Evolutionary conservation across 2,797 vertebrate species (phyloP).

Genomic region (Gymnoscopelus braueri): DNA sequence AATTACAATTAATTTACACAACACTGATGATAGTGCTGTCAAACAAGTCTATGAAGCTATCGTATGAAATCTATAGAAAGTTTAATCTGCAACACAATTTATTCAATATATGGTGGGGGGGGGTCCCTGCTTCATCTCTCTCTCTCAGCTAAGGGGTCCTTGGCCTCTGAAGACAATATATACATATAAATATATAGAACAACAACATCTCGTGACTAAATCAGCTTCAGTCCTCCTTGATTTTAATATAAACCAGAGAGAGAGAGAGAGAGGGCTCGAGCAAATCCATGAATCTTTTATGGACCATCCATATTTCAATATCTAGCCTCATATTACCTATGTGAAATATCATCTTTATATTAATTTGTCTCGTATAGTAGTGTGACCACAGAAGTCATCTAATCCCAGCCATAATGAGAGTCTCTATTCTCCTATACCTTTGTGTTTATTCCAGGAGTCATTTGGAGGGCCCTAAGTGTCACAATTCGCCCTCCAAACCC

Average conservation of each 20-base stretch:
- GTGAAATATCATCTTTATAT: constrained; percentile 69
- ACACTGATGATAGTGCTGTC: too few relatives aligned
- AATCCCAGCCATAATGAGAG: constrained; percentile 79
- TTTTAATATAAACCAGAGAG: constrained; percentile 46
- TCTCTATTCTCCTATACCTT: constrained; percentile 75
- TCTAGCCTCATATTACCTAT: constrained; percentile 55
- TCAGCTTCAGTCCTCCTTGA: constrained; percentile 35
- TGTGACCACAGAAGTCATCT: constrained; percentile 70
- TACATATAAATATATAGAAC: background rate
- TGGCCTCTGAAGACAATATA: constrained; percentile 50
- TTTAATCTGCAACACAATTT: too few relatives aligned
- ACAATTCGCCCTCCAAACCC: constrained; percentile 48
- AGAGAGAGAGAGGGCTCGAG: constrained; percentile 26
- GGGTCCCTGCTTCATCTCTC: too few relatives aligned
- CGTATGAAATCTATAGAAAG: too few relatives aligned
- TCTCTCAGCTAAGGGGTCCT: too few relatives aligned
- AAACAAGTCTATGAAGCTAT: too few relatives aligned
- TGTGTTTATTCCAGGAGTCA: constrained; percentile 80
- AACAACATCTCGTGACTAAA: constrained; percentile 32
- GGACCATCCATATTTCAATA: constrained; percentile 68
- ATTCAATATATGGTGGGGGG: too few relatives aligned
- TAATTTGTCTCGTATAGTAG: constrained; percentile 58
- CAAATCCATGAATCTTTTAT: constrained; percentile 63
- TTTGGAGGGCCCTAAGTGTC: constrained; percentile 72
- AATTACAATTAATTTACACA: too few relatives aligned